Evolutionary conservation across 2,888 invertebrate species (phyloP).

Genomic region (Exocentrus adspersus): DNA sequence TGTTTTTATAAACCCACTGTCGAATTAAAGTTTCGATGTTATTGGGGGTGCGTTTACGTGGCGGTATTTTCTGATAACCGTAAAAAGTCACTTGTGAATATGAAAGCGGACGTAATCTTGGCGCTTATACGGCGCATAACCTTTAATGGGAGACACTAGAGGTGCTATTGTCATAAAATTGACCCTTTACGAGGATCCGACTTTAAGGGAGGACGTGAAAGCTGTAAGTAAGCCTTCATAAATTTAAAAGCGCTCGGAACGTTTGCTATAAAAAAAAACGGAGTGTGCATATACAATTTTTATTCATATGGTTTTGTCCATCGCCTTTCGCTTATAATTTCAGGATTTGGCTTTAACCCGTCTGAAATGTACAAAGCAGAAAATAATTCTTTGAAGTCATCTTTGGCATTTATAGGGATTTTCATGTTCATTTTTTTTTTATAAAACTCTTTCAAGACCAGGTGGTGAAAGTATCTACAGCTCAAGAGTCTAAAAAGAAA

Average conservation of each 20-base stretch:
- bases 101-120: neutral
- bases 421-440: no score
- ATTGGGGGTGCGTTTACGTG: no score
- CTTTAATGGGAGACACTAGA: neutral
- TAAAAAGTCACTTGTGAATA: neutral
- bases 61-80: neutral
- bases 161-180: constrained; percentile 2
- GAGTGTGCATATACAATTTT: neutral
- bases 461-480: no score
- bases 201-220: neutral
- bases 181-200: constrained; percentile 1
- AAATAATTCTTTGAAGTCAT: no score
- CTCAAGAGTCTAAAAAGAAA: no score
- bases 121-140: neutral
- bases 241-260: neutral
- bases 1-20: no score
- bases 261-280: neutral
- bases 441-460: no score
- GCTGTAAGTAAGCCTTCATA: neutral
- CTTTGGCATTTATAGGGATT: no score
- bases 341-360: no score
- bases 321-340: no score
- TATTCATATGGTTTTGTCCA: neutral
- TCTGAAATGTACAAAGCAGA: no score
- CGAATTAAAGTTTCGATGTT: no score